These are phyloP conservation scores for Tenodera sinensis DNA, from an alignment of 2,888 invertebrate species.

Conservation along the genomic window DNA sequence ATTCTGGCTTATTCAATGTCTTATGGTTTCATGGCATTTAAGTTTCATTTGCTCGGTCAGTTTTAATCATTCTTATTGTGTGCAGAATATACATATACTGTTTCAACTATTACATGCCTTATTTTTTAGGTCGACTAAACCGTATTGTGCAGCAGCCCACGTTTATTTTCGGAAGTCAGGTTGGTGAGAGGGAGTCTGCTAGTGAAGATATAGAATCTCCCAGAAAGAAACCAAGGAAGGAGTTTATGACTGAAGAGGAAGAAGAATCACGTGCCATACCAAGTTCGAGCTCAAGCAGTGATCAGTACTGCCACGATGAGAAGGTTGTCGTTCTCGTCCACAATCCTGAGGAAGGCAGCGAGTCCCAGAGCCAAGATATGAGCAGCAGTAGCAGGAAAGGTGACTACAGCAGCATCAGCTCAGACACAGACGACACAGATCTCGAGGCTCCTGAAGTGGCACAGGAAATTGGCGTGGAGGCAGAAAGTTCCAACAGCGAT, in stretches of 20 bases:
- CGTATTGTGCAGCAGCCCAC: neutral
- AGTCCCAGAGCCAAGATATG: neutral
- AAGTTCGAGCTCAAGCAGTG: neutral
- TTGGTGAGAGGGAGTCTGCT: neutral
- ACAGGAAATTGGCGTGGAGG: neutral
- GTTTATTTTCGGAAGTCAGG: neutral
- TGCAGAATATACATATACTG: too few relatives aligned
- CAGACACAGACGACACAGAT: neutral
- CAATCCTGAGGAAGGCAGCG: neutral
- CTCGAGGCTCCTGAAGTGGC: neutral
- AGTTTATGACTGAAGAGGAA: neutral
- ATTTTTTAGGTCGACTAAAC: neutral
- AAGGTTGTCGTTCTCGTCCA: constrained; percentile 18
- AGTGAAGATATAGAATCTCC: neutral
- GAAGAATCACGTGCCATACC: neutral
- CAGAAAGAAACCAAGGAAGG: neutral
- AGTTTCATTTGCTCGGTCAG: too few relatives aligned
- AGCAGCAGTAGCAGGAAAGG: neutral
- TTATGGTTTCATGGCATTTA: too few relatives aligned
- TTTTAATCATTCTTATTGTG: too few relatives aligned
- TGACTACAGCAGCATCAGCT: neutral
- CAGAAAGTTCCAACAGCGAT: neutral
- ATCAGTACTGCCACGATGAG: constrained; percentile 1
- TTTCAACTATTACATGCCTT: too few relatives aligned
- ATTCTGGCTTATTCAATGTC: too few relatives aligned